Conservation (phyloP, 2,113 vertebrate genomes). For the Fukomys damarensis region DNA sequence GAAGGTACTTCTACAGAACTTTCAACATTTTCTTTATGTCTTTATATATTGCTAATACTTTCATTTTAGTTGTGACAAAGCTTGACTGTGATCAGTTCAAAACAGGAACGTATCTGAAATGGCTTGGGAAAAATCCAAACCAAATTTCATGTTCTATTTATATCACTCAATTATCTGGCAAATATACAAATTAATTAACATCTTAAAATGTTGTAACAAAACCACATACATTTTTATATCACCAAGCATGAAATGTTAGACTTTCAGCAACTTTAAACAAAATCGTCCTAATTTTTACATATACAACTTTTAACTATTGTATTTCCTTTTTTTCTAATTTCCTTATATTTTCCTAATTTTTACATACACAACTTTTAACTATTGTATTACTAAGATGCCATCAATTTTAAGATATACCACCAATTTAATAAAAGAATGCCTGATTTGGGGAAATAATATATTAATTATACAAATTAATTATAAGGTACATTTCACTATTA, state of each 20-base stretch:
- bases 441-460: background rate
- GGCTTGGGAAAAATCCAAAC: background rate
- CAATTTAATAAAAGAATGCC: background rate
- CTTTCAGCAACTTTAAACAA: background rate
- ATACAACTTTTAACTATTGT: background rate
- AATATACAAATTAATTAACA: background rate
- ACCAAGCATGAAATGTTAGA: background rate
- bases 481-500: background rate
- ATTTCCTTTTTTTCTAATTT: no score
- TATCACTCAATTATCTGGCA: background rate
- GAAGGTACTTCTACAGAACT: background rate
- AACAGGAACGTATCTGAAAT: background rate
- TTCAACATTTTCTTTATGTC: background rate
- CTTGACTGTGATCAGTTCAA: constrained; percentile 12
- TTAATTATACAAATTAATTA: background rate
- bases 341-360: background rate
- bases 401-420: background rate
- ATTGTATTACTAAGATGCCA: background rate
- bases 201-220: background rate
- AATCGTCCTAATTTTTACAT: background rate
- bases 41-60: background rate
- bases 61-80: constrained; percentile 53
- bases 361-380: background rate
- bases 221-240: background rate
- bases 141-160: background rate